Conservation (phyloP, 2,113 vertebrate genomes). For the Podarcis raffonei region DNA sequence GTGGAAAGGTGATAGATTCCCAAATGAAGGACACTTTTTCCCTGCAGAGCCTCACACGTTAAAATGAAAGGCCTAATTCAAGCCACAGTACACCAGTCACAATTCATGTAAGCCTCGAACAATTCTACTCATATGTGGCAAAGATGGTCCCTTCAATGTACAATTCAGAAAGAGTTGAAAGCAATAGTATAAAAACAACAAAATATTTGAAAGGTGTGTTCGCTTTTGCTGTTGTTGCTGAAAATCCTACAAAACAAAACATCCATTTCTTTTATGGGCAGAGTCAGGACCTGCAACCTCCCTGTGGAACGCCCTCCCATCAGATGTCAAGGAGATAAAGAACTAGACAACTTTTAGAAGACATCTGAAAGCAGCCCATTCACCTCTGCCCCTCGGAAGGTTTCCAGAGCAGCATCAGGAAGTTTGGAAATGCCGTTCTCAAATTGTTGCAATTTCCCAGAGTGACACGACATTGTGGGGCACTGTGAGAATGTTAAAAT, state of each 20-base stretch:
- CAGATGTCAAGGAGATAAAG: too few species aligned
- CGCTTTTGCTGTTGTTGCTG: neutral
- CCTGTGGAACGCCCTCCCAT: too few species aligned
- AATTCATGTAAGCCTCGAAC: neutral
- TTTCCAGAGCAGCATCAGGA: neutral
- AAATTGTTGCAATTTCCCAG: neutral
- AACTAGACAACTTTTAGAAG: too few species aligned
- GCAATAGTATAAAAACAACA: too few species aligned
- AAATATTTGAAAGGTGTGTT: neutral
- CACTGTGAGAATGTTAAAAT: neutral
- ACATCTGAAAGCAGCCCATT: too few species aligned
- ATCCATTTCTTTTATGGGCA: neutral
- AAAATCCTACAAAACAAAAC: neutral
- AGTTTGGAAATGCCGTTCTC: neutral
- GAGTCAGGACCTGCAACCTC: neutral
- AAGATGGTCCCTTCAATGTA: neutral
- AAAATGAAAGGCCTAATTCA: conserved; percentile 14
- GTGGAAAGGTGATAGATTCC: conserved; percentile 9
- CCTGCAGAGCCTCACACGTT: neutral
- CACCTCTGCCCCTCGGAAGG: neutral
- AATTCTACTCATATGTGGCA: neutral
- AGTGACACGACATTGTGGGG: neutral
- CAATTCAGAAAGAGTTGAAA: neutral
- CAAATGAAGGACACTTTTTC: neutral
- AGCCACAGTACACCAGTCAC: too few species aligned